Evolutionary conservation across 2,888 invertebrate species (phyloP).

Genomic region (Odontocolon sp.): DNA sequence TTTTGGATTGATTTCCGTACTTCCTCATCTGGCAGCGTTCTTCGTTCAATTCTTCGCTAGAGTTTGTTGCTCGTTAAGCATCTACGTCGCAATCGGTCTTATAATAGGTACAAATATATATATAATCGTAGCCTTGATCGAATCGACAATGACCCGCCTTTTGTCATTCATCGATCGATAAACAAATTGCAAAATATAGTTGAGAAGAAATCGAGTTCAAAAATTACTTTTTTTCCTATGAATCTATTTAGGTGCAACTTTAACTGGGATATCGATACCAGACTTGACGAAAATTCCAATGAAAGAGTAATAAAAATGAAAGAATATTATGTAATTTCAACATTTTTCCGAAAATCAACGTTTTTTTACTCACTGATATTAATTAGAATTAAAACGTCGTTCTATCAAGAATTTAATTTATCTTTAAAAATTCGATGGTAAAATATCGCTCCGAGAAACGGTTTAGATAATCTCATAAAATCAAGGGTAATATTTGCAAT

Average conservation of each 20-base stretch:
- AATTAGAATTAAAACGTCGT: not conserved
- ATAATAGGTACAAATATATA: slow-evolving; percentile 60
- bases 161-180: slow-evolving; percentile 9
- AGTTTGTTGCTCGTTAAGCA: slow-evolving; percentile 59
- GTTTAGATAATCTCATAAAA: no score
- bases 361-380: not conserved
- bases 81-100: slow-evolving; percentile 61
- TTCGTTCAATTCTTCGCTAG: slow-evolving; percentile 60
- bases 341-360: not conserved
- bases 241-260: slow-evolving; percentile 62
- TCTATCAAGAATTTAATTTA: not conserved
- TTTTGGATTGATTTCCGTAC: slow-evolving; percentile 64
- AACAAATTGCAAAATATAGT: not conserved
- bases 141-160: not conserved
- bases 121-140: slow-evolving; percentile 2
- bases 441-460: no score
- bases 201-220: not conserved
- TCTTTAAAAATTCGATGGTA: not conserved
- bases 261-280: slow-evolving; percentile 63
- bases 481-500: no score
- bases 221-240: slow-evolving; percentile 11
- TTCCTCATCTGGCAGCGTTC: slow-evolving; percentile 66
- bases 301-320: slow-evolving; percentile 59
- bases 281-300: slow-evolving; percentile 69
- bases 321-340: not conserved